Percentiles rank a stretch among this genome's conserved stretches.
Conservation (phyloP, 2,113 vertebrate genomes). For the Hucho hucho region DNA sequence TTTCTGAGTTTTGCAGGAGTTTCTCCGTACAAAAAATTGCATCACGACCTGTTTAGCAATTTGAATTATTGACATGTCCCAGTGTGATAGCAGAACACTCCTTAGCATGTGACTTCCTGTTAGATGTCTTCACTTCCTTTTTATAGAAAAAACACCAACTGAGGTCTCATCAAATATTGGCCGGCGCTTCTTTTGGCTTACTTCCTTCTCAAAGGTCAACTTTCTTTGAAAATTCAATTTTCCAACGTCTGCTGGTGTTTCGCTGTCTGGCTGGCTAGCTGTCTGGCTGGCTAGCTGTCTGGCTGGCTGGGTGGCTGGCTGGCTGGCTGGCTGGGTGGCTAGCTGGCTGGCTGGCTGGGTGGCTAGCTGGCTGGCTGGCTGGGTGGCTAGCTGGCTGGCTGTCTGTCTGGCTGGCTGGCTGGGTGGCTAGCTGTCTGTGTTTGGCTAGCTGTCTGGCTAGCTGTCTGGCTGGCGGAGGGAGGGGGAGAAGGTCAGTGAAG, state of each 20-base stretch:
- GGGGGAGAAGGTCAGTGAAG: constrained; percentile 37
- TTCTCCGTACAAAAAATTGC: background rate
- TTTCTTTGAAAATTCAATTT: constrained; percentile 15
- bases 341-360: too few species aligned
- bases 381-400: too few species aligned
- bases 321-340: too few species aligned
- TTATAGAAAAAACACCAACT: constrained; percentile 17
- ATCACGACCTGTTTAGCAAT: background rate
- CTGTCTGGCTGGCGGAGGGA: too few species aligned
- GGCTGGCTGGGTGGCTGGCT: too few species aligned
- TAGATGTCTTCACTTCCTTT: background rate
- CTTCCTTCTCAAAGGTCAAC: background rate
- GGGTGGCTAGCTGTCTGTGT: too few species aligned
- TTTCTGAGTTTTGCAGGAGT: background rate
- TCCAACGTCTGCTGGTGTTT: constrained; percentile 33
- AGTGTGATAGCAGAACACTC: background rate
- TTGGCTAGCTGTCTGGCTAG: too few species aligned
- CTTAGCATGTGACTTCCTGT: background rate
- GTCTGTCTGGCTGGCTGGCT: too few species aligned
- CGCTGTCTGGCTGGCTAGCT: constrained; percentile 25
- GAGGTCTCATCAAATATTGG: constrained; percentile 21
- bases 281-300: too few species aligned
- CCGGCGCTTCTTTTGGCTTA: background rate
- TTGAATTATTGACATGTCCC: background rate
- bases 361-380: too few species aligned